Percentiles rank a stretch among this genome's conserved stretches.
Conservation (phyloP, 2,888 invertebrate genomes). For the Chaetoderma sp. region DNA sequence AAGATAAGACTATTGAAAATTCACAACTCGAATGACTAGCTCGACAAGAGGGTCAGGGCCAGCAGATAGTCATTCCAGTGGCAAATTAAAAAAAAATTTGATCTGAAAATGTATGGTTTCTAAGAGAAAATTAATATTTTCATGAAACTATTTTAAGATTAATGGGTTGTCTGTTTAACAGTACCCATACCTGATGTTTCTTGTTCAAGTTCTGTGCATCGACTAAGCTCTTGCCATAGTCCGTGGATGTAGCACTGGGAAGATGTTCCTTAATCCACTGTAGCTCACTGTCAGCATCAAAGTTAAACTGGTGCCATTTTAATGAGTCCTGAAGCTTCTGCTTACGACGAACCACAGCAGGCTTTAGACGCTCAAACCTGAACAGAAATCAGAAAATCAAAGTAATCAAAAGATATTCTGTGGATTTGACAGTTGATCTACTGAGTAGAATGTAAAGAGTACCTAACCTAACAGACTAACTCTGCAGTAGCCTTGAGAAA, state of each 20-base stretch:
- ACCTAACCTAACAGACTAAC: too few species aligned
- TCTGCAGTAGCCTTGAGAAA: too few species aligned
- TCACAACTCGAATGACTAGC: too few species aligned
- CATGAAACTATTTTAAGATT: neutral
- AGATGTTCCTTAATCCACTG: slow-evolving; percentile 95
- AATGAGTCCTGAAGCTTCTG: slow-evolving; percentile 88
- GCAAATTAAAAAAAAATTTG: neutral
- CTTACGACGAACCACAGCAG: slow-evolving; percentile 79
- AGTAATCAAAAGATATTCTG: neutral
- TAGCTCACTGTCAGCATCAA: slow-evolving; percentile 91
- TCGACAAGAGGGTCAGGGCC: too few species aligned
- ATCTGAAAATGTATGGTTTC: too few species aligned
- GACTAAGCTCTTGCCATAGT: slow-evolving; percentile 85
- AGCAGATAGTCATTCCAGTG: too few species aligned
- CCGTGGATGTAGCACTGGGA: slow-evolving; percentile 80
- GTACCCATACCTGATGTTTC: slow-evolving; percentile 79
- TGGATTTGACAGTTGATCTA: neutral
- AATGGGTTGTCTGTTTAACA: too few species aligned
- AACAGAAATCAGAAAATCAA: too few species aligned
- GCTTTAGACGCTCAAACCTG: slow-evolving; percentile 78
- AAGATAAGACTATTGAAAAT: too few species aligned
- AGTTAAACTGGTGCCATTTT: slow-evolving; percentile 91
- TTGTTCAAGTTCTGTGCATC: slow-evolving; percentile 92
- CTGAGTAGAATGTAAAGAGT: too few species aligned
- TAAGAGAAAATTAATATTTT: neutral